Evolutionary conservation across 2,113 vertebrate genomes (phyloP).

Genomic region (Corythornis cristatus): DNA sequence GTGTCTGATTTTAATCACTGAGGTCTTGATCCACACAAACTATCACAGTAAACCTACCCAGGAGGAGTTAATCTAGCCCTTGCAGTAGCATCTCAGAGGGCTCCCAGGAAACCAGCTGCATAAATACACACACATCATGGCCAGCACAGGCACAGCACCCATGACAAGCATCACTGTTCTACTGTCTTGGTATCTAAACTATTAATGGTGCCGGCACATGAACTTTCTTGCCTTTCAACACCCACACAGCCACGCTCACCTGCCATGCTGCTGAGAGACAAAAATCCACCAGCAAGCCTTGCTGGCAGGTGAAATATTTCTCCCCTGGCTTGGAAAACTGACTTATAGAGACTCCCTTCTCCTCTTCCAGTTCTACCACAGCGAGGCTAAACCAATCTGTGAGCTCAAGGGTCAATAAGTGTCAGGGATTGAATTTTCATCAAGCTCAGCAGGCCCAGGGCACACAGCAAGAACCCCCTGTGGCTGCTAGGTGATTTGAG

Average conservation of each 20-base stretch:
- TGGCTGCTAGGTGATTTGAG: neutral
- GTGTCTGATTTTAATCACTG: neutral
- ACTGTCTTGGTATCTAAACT: neutral
- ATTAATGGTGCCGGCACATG: neutral
- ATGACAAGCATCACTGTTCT: neutral
- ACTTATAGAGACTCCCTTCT: neutral
- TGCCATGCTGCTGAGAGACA: neutral
- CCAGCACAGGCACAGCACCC: fast-evolving
- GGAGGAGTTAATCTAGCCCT: neutral
- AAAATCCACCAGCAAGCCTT: neutral
- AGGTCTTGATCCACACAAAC: neutral
- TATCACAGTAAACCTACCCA: neutral
- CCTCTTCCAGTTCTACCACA: neutral
- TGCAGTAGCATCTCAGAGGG: neutral
- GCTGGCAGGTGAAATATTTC: neutral
- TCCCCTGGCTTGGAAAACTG: neutral
- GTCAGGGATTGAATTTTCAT: neutral
- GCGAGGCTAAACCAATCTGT: neutral
- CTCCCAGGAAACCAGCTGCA: neutral
- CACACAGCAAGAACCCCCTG: neutral
- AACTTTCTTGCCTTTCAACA: neutral
- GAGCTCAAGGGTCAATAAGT: neutral
- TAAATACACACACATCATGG: neutral
- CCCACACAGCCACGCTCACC: neutral
- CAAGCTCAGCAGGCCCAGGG: neutral